Evolutionary conservation across 2,797 vertebrate species (phyloP), one percentile per base, ranked within the genome.

Genomic region (Acipenser transmontanus): DNA sequence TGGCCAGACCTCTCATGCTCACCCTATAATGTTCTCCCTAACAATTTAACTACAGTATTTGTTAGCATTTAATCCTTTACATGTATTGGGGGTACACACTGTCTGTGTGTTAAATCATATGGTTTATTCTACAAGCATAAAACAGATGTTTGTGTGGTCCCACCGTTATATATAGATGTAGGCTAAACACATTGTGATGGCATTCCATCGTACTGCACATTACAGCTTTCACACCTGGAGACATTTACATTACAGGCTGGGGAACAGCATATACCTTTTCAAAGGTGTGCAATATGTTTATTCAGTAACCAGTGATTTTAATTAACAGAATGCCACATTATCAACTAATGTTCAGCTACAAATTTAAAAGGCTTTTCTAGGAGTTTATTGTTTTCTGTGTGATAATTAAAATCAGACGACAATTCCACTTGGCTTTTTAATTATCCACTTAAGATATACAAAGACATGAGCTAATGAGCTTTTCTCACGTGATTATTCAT

Each of bases 341-440:
- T 71, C 73, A 68, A 70, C 64, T 83, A 81, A 81, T 77, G 84
- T 87, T 87, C 80, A 84, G 80, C 85, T 87, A 87, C 81, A 82
- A 72, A 71, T 78, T 74, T 84, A 57, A 57, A 57, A 57, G 12
- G 6, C 12, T 50, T 62, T 61, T 61, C 81, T 78, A 73, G 70
- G 69, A 70, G 77, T 71, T 77, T 81, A 74, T 77, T 87, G 82
- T 83, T 86, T 87, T 84, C 81, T 81, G 82, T 77, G 81, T 79
- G 75, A 77, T 85, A 87, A 89, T 85, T 89, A 87, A 85, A 88
- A 86, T 76, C 80, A 85, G 87, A 87, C 84, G 81, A 87, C 83
- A 89, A 88, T 84, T 81, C 82, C 79, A 84, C 84, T 84, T 80
- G 76, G 77, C 74, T 82, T 82, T 82, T 86, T 87, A 89, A 85